Conservation (phyloP, 2,113 vertebrate species). For the Gallinago jamesoni region DNA sequence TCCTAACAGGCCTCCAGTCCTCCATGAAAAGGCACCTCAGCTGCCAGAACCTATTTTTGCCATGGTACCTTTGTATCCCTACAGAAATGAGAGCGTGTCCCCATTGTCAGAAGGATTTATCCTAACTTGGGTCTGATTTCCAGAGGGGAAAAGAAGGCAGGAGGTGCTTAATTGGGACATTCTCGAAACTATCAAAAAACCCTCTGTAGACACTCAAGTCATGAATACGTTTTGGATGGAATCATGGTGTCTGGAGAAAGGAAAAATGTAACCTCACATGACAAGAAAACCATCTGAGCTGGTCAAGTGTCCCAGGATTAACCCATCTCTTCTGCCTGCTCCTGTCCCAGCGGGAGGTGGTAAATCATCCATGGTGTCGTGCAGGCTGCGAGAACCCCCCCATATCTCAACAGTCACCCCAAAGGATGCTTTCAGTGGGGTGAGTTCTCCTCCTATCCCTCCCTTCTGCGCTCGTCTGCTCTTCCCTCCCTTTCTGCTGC, state of each 20-base stretch:
- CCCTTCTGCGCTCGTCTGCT: neutral
- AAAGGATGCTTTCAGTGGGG: neutral
- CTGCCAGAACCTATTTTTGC: neutral
- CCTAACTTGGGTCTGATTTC: neutral
- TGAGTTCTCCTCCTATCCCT: neutral
- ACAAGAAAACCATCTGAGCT: neutral
- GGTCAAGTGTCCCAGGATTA: neutral
- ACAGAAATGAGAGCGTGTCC: neutral
- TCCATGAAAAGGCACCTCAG: neutral
- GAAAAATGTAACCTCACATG: neutral
- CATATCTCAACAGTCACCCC: neutral
- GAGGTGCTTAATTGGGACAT: neutral
- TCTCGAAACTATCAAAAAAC: neutral
- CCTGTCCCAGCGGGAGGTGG: neutral
- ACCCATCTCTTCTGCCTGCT: neutral
- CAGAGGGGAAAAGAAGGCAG: neutral
- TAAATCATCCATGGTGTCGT: rapidly evolving
- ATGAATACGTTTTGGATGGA: neutral
- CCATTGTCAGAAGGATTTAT: neutral
- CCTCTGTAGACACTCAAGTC: neutral
- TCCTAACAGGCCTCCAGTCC: neutral
- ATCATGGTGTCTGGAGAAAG: neutral
- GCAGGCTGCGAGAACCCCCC: neutral
- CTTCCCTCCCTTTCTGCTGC: neutral
- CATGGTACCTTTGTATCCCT: neutral